Conservation (phyloP, 2,888 invertebrate genomes). For the Polydrusus tereticollis region DNA sequence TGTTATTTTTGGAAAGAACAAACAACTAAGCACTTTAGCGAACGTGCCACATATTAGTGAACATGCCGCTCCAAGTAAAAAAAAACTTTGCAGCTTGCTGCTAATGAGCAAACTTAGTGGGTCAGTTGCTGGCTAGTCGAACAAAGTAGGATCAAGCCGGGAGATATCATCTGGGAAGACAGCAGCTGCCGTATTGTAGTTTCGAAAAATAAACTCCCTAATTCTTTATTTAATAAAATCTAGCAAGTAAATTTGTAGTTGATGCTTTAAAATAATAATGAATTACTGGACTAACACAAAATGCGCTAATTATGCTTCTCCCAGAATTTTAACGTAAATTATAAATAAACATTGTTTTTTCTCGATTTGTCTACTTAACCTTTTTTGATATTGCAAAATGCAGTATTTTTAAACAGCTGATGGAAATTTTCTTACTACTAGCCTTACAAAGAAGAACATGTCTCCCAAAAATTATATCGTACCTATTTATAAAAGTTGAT, state of each 20-base stretch:
- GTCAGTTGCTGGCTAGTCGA: conserved; percentile 52
- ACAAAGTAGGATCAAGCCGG: conserved; percentile 54
- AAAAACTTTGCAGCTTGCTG: conserved; percentile 32
- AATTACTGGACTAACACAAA: too few species aligned
- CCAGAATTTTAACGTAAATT: too few species aligned
- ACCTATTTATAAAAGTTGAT: too few species aligned
- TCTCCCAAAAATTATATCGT: too few species aligned
- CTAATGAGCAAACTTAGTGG: conserved; percentile 55
- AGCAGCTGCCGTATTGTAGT: background rate
- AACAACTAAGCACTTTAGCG: conserved; percentile 6
- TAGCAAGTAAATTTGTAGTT: background rate
- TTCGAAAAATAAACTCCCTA: background rate
- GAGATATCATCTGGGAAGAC: conserved; percentile 5
- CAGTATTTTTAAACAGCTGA: too few species aligned
- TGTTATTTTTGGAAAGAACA: background rate
- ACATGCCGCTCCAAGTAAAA: background rate
- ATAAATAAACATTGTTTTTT: too few species aligned
- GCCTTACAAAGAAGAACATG: too few species aligned
- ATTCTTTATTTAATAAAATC: background rate
- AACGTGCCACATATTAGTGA: conserved; percentile 16
- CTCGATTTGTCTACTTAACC: too few species aligned
- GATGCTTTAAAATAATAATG: too few species aligned
- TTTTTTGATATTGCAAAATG: too few species aligned
- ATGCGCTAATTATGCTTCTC: too few species aligned
- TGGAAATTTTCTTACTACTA: too few species aligned